A percentile compares a stretch with the other conserved stretches of the same genome.
These are phyloP conservation scores for Casuarius casuarius DNA, from an alignment of 2,113 vertebrate species.

Conservation along the genomic window DNA sequence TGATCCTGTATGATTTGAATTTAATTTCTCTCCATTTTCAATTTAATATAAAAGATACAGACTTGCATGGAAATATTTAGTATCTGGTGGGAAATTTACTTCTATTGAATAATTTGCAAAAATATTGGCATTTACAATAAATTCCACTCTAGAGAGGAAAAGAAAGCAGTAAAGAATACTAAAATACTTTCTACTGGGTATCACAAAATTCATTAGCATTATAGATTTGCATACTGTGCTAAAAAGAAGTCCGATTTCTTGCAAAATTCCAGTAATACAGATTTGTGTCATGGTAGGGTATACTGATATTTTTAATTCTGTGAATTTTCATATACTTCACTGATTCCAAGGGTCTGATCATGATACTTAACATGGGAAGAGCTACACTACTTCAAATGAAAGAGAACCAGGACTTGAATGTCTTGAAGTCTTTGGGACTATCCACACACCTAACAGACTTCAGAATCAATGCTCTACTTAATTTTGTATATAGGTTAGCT, in stretches of 20 bases:
- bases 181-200: neutral
- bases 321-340: neutral
- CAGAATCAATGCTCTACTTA: neutral
- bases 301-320: neutral
- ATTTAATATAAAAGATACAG: neutral
- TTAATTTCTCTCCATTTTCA: neutral
- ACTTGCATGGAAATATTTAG: neutral
- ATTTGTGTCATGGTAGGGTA: neutral
- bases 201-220: conserved; percentile 21
- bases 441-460: neutral
- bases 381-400: neutral
- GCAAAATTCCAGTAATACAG: neutral
- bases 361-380: neutral
- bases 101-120: conserved; percentile 29
- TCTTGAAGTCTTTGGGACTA: neutral
- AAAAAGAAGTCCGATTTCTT: conserved; percentile 22
- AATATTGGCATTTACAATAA: neutral
- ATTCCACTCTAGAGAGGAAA: neutral
- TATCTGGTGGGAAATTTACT: neutral
- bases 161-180: neutral
- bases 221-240: neutral
- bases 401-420: neutral
- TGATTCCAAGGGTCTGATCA: neutral
- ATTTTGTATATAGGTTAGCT: neutral
- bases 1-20: neutral